These are phyloP conservation scores for Pangasius mekongensis DNA, from an alignment of 2,797 vertebrate species.

Conservation along the genomic window DNA sequence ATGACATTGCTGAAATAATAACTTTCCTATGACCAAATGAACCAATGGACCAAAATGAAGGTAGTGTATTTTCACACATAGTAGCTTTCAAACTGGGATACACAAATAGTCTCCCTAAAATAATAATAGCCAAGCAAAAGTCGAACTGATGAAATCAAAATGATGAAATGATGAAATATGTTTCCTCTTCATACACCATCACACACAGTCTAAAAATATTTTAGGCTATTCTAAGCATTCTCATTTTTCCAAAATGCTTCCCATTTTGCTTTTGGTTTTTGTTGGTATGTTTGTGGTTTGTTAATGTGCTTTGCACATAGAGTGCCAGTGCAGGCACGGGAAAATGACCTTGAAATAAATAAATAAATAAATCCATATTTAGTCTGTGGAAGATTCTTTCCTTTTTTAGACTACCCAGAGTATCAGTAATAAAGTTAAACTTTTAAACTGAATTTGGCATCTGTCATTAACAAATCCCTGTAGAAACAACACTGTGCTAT, in stretches of 20 bases:
- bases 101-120: constrained; percentile 26
- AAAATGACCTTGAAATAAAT: not conserved
- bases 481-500: not conserved
- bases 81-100: not conserved
- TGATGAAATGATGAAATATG: constrained; percentile 9
- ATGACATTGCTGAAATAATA: not conserved
- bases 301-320: not conserved
- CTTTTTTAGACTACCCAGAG: not conserved
- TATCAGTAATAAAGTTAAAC: not conserved
- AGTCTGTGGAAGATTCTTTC: not conserved
- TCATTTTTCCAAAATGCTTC: not conserved
- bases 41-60: not conserved
- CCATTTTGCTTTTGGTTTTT: not conserved
- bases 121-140: not conserved
- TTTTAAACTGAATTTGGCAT: not conserved
- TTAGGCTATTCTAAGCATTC: not conserved
- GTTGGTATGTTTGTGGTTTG: not conserved
- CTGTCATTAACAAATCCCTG: not conserved
- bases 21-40: not conserved
- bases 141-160: constrained; percentile 10
- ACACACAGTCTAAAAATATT: constrained; percentile 18
- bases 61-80: not conserved
- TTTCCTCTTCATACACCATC: not conserved
- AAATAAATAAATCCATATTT: not conserved
- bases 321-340: not conserved